These are phyloP conservation scores for Atherinomorus stipes DNA, from an alignment of 2,113 vertebrate species.

Conservation along the genomic window DNA sequence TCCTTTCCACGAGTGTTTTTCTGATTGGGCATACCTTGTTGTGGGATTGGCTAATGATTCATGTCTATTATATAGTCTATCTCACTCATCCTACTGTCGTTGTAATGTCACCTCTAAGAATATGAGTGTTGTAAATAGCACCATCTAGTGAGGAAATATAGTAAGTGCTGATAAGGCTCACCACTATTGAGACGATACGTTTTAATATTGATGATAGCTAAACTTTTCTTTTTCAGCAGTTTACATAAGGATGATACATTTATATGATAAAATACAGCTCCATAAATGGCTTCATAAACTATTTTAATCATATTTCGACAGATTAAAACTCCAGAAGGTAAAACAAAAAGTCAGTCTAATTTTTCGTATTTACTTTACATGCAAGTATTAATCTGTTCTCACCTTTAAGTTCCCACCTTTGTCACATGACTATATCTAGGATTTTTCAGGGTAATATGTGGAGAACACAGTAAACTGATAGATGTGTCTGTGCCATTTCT, in stretches of 20 bases:
- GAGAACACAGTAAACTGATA: too few relatives aligned
- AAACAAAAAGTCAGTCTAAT: background rate
- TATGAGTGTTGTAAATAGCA: slow-evolving; percentile 64
- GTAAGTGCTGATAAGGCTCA: slow-evolving; percentile 7
- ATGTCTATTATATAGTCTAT: slow-evolving; percentile 20
- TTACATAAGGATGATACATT: background rate
- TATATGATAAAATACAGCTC: background rate
- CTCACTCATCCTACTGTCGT: slow-evolving; percentile 21
- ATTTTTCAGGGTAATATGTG: too few relatives aligned
- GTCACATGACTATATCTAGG: too few relatives aligned
- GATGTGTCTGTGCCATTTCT: background rate
- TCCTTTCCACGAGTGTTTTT: slow-evolving; percentile 16
- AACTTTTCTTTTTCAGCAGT: background rate
- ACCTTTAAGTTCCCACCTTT: background rate
- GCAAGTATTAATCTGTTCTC: background rate
- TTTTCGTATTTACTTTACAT: background rate
- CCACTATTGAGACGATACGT: background rate
- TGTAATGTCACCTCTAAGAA: slow-evolving; percentile 31
- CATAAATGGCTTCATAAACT: background rate
- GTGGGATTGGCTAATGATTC: slow-evolving; percentile 16
- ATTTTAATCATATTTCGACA: background rate
- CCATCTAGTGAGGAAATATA: slow-evolving; percentile 77
- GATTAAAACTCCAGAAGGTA: background rate
- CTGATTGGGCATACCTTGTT: slow-evolving; percentile 1
- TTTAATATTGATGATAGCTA: background rate